Conservation (phyloP, 2,797 vertebrate genomes). For the Threskiornis aethiopicus region DNA sequence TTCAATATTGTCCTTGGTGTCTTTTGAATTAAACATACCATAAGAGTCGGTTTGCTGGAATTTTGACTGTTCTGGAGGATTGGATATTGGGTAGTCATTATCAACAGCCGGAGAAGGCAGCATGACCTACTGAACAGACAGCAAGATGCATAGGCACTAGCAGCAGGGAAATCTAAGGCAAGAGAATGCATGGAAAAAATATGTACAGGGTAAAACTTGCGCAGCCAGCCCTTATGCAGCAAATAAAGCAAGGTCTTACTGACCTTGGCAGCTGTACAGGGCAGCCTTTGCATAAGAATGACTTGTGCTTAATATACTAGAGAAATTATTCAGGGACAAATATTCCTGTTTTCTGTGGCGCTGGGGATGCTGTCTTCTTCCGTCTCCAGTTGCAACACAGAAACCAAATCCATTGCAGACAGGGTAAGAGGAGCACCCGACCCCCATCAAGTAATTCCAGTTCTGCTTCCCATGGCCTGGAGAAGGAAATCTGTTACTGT, state of each 20-base stretch:
- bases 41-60: neutral
- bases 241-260: conserved; percentile 59
- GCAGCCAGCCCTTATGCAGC: conserved; percentile 34
- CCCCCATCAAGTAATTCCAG: neutral
- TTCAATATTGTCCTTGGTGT: conserved; percentile 33
- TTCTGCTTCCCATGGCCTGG: neutral
- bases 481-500: neutral
- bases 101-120: neutral
- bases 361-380: neutral
- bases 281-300: conserved; percentile 63
- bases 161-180: conserved; percentile 24
- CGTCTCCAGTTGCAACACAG: neutral
- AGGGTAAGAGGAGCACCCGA: neutral
- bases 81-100: conserved; percentile 10
- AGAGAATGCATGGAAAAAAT: conserved; percentile 8
- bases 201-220: conserved; percentile 41
- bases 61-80: conserved; percentile 2
- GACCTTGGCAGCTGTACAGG: conserved; percentile 63
- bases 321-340: conserved; percentile 60
- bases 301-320: conserved; percentile 51
- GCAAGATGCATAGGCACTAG: neutral
- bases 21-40: conserved; percentile 47
- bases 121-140: conserved; percentile 2
- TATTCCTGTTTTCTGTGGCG: neutral
- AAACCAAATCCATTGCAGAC: neutral